These are phyloP conservation scores for Zaprionus vittiger DNA, from an alignment of 1,140 invertebrate genomes.

Conservation along the genomic window DNA sequence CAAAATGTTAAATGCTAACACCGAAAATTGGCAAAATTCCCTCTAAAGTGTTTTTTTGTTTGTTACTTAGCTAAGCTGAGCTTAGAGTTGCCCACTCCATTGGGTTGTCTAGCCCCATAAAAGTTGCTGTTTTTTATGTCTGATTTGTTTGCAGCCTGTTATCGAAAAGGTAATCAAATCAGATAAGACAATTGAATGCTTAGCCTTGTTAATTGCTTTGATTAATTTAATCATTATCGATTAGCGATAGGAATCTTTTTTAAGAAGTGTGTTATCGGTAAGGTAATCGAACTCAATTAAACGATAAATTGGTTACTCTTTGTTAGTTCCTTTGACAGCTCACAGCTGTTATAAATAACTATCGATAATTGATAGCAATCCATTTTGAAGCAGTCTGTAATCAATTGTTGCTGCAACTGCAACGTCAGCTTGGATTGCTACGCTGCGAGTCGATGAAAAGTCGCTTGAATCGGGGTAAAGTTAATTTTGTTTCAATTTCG, in stretches of 20 bases:
- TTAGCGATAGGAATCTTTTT: too few species aligned
- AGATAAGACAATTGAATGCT: too few species aligned
- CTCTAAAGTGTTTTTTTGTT: not conserved
- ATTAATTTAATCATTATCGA: too few species aligned
- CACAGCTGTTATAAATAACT: not conserved
- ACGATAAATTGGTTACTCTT: not conserved
- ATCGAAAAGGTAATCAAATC: too few species aligned
- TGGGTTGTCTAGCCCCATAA: not conserved
- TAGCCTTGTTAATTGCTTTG: too few species aligned
- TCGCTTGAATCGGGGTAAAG: constrained; percentile 34
- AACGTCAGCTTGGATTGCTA: not conserved
- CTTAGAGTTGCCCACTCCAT: not conserved
- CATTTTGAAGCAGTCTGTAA: not conserved
- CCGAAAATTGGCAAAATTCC: not conserved
- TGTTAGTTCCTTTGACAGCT: not conserved
- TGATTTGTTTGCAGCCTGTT: not conserved
- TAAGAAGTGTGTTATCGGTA: too few species aligned
- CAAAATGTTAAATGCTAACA: not conserved
- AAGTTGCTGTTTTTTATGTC: not conserved
- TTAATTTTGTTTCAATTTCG: constrained; percentile 17
- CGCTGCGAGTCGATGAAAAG: constrained; percentile 52
- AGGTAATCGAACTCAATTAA: too few species aligned
- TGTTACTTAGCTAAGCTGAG: not conserved
- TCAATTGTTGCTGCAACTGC: not conserved
- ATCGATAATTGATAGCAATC: not conserved